Evolutionary conservation across 2,113 vertebrate genomes (phyloP).

Genomic region (Calypte anna): DNA sequence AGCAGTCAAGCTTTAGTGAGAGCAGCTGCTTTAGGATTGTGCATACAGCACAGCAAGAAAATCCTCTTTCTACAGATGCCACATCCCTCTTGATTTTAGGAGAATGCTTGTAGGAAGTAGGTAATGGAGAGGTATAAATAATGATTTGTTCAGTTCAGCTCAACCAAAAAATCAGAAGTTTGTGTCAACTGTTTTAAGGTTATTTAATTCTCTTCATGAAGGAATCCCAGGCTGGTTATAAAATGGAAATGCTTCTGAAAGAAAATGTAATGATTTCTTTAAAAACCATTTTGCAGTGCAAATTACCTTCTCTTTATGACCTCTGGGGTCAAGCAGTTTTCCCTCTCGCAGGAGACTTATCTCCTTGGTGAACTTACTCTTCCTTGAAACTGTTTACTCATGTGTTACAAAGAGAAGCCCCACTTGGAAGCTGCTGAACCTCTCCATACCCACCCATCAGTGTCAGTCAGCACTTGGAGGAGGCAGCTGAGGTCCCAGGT

Average conservation of each 20-base stretch:
- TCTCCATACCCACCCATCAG: rapidly evolving
- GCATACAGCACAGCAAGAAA: neutral
- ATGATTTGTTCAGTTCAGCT: neutral
- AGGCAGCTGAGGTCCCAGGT: neutral
- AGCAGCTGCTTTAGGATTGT: neutral
- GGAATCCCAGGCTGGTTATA: neutral
- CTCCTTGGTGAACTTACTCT: neutral
- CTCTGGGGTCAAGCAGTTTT: rapidly evolving
- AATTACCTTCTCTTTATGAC: neutral
- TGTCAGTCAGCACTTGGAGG: neutral
- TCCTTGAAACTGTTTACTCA: neutral
- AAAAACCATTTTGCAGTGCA: neutral
- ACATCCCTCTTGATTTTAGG: neutral
- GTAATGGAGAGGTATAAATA: neutral
- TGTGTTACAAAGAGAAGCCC: neutral
- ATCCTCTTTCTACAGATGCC: neutral
- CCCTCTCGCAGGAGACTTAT: neutral
- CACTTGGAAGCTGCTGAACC: neutral
- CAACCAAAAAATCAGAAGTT: neutral
- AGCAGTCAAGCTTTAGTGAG: neutral
- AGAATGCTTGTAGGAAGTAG: neutral
- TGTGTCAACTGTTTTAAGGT: neutral
- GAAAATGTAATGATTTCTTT: neutral
- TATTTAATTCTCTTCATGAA: neutral
- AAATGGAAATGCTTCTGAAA: neutral